Evolutionary conservation across 1,140 invertebrate genomes (phyloP).

Genomic region (Parapsyche elsis): DNA sequence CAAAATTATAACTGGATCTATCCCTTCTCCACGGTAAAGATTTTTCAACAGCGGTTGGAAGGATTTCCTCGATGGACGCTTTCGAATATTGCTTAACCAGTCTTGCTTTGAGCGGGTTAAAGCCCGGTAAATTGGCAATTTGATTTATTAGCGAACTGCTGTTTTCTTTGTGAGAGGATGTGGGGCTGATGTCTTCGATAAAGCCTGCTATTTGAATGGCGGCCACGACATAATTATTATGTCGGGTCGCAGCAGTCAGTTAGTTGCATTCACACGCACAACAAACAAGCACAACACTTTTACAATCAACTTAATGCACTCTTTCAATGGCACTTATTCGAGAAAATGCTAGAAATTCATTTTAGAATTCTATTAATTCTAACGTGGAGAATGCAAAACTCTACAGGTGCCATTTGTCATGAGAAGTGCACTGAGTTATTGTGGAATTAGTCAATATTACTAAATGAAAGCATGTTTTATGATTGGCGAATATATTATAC

Average conservation of each 20-base stretch:
- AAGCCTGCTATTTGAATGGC: constrained; percentile 48
- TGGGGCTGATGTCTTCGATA: constrained; percentile 66
- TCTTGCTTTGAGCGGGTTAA: constrained; percentile 73
- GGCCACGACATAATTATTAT: constrained; percentile 45
- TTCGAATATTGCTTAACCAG: constrained; percentile 74
- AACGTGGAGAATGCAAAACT: too few relatives aligned
- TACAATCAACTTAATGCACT: constrained; percentile 44
- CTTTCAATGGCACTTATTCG: neutral
- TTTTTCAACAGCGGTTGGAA: constrained; percentile 77
- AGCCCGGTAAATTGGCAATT: constrained; percentile 72
- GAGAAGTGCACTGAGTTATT: constrained; percentile 6
- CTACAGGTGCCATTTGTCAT: neutral
- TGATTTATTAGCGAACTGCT: constrained; percentile 74
- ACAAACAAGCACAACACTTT: constrained; percentile 52
- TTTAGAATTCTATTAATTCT: too few relatives aligned
- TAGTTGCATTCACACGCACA: constrained; percentile 43
- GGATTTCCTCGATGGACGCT: constrained; percentile 67
- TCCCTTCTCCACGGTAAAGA: constrained; percentile 81
- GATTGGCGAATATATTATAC: constrained; percentile 37
- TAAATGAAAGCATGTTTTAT: constrained; percentile 31
- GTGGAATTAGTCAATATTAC: neutral
- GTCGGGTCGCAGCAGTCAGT: constrained; percentile 40
- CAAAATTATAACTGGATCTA: constrained; percentile 70
- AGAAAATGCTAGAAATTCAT: neutral
- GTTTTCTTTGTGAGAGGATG: constrained; percentile 69